Evolutionary conservation across 2,113 vertebrate genomes (phyloP).

Genomic region (Macaca nemestrina): DNA sequence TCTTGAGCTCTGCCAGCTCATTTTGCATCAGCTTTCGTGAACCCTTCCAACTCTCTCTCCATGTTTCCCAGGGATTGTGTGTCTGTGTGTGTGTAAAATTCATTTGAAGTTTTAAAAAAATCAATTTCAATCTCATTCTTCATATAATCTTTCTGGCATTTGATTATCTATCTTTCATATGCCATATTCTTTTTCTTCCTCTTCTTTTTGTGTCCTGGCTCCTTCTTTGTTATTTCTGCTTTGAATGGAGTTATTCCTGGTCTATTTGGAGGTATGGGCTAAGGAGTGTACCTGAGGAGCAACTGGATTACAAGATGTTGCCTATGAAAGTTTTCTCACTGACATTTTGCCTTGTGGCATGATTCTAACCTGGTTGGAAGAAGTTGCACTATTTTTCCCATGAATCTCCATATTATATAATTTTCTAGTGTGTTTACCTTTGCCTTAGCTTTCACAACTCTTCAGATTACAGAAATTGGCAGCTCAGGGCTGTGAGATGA

Average conservation of each 20-base stretch:
- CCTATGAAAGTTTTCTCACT: neutral
- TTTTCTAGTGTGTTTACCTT: neutral
- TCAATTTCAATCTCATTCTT: neutral
- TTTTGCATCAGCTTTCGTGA: neutral
- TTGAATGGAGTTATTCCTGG: neutral
- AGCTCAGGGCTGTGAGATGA: neutral
- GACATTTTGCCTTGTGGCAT: neutral
- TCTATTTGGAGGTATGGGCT: neutral
- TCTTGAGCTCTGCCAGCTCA: neutral
- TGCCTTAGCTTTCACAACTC: neutral
- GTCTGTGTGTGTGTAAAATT: neutral
- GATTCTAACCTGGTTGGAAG: neutral
- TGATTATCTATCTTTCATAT: neutral
- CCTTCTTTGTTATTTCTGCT: neutral
- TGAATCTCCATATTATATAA: neutral
- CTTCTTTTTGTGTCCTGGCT: neutral
- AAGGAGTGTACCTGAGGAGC: neutral
- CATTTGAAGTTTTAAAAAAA: neutral
- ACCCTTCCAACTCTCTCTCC: neutral
- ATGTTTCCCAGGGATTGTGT: neutral
- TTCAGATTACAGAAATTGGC: neutral
- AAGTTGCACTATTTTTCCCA: neutral
- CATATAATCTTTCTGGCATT: neutral
- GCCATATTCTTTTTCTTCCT: neutral
- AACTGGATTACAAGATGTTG: neutral